Conservation (phyloP, 2,113 vertebrate genomes). For the Solenodon paradoxus region DNA sequence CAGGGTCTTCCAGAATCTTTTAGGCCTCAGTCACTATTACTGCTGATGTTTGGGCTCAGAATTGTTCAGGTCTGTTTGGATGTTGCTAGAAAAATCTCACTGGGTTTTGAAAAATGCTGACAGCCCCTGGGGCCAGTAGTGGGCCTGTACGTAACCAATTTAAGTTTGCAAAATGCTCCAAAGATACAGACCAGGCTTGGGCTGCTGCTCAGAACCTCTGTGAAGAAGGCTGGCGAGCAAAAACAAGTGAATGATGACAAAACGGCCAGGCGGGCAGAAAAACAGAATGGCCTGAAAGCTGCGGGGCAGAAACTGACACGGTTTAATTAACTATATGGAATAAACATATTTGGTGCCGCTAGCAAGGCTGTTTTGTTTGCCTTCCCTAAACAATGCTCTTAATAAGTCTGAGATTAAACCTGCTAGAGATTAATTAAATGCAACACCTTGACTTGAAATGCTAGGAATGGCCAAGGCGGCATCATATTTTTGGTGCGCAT, state of each 20-base stretch:
- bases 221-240: slow-evolving; percentile 63
- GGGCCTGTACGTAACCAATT: slow-evolving; percentile 23
- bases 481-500: background rate
- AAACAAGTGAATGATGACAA: slow-evolving; percentile 71
- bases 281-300: slow-evolving; percentile 62
- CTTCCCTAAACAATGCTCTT: slow-evolving; percentile 58
- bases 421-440: slow-evolving; percentile 62
- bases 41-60: background rate
- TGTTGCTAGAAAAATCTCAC: background rate
- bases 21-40: background rate
- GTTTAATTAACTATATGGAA: slow-evolving; percentile 67
- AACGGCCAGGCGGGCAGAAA: slow-evolving; percentile 63
- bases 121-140: background rate
- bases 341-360: slow-evolving; percentile 33
- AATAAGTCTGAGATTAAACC: slow-evolving; percentile 64
- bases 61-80: background rate
- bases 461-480: slow-evolving; percentile 22
- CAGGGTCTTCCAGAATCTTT: background rate
- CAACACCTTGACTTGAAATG: slow-evolving; percentile 62
- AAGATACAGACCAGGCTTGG: background rate
- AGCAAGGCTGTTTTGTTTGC: slow-evolving; percentile 59
- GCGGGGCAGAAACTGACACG: slow-evolving; percentile 64
- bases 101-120: slow-evolving; percentile 24
- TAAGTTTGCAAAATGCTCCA: slow-evolving; percentile 51
- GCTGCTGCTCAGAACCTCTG: background rate